Conservation (phyloP, 2,797 vertebrate species). For the Peromyscus aztecus region DNA sequence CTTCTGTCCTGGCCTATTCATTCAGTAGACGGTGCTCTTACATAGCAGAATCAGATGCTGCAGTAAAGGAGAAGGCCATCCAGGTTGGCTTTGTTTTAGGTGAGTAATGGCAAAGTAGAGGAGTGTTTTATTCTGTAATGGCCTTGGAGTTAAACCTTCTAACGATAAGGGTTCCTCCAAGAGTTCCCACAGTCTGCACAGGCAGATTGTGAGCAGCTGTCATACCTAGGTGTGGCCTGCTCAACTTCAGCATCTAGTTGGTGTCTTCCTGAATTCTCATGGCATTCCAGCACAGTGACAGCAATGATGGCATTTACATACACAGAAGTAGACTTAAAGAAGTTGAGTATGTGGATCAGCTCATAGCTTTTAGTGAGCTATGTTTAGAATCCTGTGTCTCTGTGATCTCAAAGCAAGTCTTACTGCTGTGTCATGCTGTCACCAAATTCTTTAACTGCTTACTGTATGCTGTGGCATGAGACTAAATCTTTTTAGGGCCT, state of each 20-base stretch:
- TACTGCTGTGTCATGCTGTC: conserved; percentile 14
- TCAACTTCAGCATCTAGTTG: conserved; percentile 33
- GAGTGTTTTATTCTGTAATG: conserved; percentile 28
- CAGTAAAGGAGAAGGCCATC: conserved; percentile 99
- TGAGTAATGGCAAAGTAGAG: conserved; percentile 85
- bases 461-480: neutral
- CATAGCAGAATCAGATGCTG: conserved; percentile 97
- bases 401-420: conserved; percentile 1
- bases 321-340: conserved; percentile 6
- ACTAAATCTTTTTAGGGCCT: neutral
- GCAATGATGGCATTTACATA: conserved; percentile 46
- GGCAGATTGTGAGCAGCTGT: conserved; percentile 32
- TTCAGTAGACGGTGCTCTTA: conserved; percentile 99
- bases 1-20: conserved; percentile 98
- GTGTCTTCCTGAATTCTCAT: conserved; percentile 37
- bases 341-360: conserved; percentile 49
- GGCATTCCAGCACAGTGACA: conserved; percentile 39
- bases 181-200: neutral
- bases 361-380: conserved; percentile 20
- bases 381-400: conserved; percentile 28
- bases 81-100: conserved; percentile 99
- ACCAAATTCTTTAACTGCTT: neutral
- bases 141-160: conserved; percentile 33
- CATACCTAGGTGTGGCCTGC: neutral
- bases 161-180: neutral